Percentiles rank a stretch among this genome's conserved stretches.
Conservation (phyloP, 2,113 vertebrate genomes). For the Campylorhamphus procurvoides region DNA sequence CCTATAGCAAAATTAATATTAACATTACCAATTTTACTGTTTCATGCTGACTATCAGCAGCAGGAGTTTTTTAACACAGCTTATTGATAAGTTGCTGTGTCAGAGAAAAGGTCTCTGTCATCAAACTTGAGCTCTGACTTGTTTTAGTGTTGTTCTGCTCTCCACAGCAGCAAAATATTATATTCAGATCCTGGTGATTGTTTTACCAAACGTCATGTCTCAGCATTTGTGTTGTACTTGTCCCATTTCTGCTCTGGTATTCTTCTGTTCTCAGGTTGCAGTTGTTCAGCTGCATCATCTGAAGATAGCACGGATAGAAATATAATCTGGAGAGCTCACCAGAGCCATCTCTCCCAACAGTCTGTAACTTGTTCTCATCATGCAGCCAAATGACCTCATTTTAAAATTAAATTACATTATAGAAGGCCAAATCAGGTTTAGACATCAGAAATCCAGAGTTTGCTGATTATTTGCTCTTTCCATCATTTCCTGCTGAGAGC, state of each 20-base stretch:
- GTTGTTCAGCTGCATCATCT: background rate
- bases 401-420: background rate
- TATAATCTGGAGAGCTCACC: background rate
- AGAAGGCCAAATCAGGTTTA: background rate
- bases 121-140: background rate
- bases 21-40: background rate
- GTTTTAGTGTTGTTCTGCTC: background rate
- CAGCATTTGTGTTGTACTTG: background rate
- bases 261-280: conserved; percentile 18
- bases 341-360: background rate
- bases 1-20: too few relatives aligned
- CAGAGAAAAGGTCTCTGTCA: background rate
- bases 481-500: background rate
- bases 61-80: background rate
- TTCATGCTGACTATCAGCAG: background rate
- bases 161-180: background rate
- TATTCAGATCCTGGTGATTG: background rate
- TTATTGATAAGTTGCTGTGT: rapidly evolving
- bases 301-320: background rate
- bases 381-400: background rate
- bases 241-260: background rate
- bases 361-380: background rate
- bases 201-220: background rate
- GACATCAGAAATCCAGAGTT: background rate
- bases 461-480: background rate